Evolutionary conservation across 2,888 invertebrate genomes (phyloP).

Genomic region (Aphelenchoides bicaudatus): DNA sequence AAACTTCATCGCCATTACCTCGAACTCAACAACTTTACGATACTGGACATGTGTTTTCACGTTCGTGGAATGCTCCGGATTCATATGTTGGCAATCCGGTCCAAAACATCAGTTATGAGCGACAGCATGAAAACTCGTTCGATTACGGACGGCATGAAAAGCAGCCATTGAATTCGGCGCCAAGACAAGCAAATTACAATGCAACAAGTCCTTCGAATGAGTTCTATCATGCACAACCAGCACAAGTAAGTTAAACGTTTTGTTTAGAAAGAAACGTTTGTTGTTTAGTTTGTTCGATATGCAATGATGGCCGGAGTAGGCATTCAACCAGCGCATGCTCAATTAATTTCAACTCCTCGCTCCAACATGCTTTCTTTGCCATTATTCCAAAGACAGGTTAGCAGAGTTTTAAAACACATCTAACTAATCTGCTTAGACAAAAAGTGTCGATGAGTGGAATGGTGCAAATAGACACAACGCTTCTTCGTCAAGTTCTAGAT

Average conservation of each 20-base stretch:
- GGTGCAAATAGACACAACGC: background rate
- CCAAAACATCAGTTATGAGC: slow-evolving; percentile 1
- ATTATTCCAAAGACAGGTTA: background rate
- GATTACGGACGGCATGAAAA: too few relatives aligned
- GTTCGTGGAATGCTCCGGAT: slow-evolving; percentile 30
- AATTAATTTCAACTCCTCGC: slow-evolving; percentile 5
- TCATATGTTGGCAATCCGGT: background rate
- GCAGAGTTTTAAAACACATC: background rate
- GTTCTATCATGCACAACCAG: background rate
- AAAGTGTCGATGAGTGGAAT: slow-evolving; percentile 7
- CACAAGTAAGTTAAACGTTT: background rate
- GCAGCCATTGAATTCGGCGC: too few relatives aligned
- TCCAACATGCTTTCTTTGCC: slow-evolving; percentile 10
- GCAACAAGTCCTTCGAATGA: background rate
- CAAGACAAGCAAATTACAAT: too few relatives aligned
- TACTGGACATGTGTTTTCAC: slow-evolving; percentile 27
- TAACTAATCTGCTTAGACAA: background rate
- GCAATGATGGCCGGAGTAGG: too few relatives aligned
- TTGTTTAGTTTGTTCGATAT: slow-evolving; percentile 4
- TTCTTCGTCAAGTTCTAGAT: too few relatives aligned
- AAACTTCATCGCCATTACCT: slow-evolving; percentile 26
- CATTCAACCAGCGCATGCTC: slow-evolving; percentile 12
- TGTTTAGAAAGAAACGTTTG: background rate
- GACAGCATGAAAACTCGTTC: too few relatives aligned
- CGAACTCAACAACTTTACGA: slow-evolving; percentile 28